Evolutionary conservation across 2,888 invertebrate species (phyloP).

Genomic region (Melieria omissa): DNA sequence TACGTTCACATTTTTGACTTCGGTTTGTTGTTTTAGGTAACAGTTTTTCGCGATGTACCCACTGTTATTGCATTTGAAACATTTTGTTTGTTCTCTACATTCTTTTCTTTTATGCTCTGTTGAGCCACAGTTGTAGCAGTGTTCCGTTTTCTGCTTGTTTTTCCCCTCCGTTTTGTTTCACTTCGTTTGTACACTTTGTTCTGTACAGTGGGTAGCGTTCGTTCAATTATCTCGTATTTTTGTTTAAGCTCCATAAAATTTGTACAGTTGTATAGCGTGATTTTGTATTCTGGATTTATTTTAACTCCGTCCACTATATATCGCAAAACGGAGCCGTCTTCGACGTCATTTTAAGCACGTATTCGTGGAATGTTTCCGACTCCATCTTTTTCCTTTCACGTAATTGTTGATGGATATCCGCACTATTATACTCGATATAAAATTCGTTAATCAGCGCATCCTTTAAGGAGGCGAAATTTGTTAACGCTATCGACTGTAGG

Average conservation of each 20-base stretch:
- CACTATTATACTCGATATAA: conserved; percentile 32
- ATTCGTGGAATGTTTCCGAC: conserved; percentile 34
- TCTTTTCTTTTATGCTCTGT: background rate
- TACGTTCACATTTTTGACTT: background rate
- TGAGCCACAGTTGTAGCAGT: conserved; percentile 11
- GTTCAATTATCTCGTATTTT: conserved; percentile 21
- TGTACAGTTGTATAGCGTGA: conserved; percentile 31
- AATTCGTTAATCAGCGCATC: conserved; percentile 27
- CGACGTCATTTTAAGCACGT: conserved; percentile 37
- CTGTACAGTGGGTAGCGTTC: conserved; percentile 1
- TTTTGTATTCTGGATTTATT: conserved; percentile 34
- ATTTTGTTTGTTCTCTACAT: no score
- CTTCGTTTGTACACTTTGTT: conserved; percentile 25
- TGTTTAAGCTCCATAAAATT: conserved; percentile 32
- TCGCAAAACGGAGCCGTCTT: conserved; percentile 24
- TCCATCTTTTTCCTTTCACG: conserved; percentile 32
- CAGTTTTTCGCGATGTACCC: no score
- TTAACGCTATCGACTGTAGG: conserved; percentile 31
- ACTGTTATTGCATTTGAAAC: no score
- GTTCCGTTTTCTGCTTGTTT: background rate
- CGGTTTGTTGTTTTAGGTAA: background rate
- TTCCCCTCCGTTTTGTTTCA: background rate
- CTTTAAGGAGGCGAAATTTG: no score
- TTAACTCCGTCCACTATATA: conserved; percentile 38
- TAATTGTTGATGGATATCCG: conserved; percentile 35